These are phyloP conservation scores for Penelope pileata DNA, from an alignment of 2,113 vertebrate species.

Conservation along the genomic window DNA sequence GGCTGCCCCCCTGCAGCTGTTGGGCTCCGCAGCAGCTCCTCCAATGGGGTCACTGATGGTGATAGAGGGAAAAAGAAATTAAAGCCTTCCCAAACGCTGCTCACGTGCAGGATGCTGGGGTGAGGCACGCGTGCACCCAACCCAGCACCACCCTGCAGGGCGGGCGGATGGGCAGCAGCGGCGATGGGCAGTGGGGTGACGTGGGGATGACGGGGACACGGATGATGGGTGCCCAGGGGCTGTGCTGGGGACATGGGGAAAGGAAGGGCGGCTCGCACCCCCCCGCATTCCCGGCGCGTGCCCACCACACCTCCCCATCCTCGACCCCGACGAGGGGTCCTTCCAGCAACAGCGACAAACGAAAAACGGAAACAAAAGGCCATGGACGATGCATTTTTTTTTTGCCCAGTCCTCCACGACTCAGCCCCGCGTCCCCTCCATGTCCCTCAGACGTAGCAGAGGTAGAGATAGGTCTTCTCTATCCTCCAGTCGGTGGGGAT, in stretches of 20 bases:
- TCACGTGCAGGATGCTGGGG: rapidly evolving
- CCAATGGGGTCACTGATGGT: not conserved
- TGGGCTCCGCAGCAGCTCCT: not conserved
- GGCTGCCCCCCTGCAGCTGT: not conserved
- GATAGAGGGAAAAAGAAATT: not conserved
- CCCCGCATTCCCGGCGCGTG: not conserved
- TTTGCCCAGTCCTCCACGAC: conserved; percentile 50
- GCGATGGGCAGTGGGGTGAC: not conserved
- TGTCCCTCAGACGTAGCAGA: conserved; percentile 89
- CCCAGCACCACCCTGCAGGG: not conserved
- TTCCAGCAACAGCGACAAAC: not conserved
- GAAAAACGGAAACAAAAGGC: conserved; percentile 27
- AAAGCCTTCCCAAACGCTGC: not conserved
- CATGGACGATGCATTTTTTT: not conserved
- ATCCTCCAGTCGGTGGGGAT: conserved; percentile 98
- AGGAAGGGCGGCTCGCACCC: not conserved
- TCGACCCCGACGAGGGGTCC: not conserved
- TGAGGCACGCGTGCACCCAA: rapidly evolving
- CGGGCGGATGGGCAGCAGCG: not conserved
- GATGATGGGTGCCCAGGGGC: not conserved
- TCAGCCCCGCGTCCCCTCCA: not conserved
- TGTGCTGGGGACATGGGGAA: not conserved
- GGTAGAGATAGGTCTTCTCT: conserved; percentile 99
- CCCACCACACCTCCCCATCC: not conserved
- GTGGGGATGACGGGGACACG: not conserved